These are phyloP conservation scores for Platygyra sinensis DNA, from an alignment of 64 coral and sea anemone species.

Conservation along the genomic window DNA sequence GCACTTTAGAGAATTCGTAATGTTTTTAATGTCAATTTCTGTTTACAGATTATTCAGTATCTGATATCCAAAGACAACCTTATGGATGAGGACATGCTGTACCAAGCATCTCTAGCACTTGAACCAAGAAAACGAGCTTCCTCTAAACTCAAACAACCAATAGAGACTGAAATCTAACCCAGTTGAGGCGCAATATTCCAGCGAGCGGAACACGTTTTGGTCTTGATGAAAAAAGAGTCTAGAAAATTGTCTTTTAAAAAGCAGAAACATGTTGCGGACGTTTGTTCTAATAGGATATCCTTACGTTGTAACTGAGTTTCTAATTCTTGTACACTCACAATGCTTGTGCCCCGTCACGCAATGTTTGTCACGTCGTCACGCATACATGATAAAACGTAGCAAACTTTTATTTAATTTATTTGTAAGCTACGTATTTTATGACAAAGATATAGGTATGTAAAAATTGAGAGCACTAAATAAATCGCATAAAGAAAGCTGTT, in stretches of 20 bases:
- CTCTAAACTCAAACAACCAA: conserved; percentile 60
- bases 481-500: background rate
- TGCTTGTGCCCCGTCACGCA: no score
- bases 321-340: no score
- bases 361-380: no score
- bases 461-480: background rate
- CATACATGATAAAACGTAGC: no score
- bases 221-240: background rate
- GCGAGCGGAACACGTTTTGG: background rate
- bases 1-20: no score
- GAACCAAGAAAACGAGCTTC: conserved; percentile 88
- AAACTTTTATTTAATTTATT: no score
- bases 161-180: conserved; percentile 56
- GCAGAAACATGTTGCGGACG: no score
- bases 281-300: no score
- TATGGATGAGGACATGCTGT: conserved; percentile 89
- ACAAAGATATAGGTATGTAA: no score
- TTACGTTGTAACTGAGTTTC: no score
- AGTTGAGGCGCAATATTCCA: background rate
- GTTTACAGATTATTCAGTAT: conserved; percentile 72
- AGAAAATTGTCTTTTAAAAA: background rate
- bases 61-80: conserved; percentile 74
- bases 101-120: conserved; percentile 76
- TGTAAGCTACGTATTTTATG: no score
- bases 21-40: background rate